These are phyloP conservation scores for Parnassius smintheus DNA, from an alignment of 2,888 invertebrate species.

Conservation along the genomic window DNA sequence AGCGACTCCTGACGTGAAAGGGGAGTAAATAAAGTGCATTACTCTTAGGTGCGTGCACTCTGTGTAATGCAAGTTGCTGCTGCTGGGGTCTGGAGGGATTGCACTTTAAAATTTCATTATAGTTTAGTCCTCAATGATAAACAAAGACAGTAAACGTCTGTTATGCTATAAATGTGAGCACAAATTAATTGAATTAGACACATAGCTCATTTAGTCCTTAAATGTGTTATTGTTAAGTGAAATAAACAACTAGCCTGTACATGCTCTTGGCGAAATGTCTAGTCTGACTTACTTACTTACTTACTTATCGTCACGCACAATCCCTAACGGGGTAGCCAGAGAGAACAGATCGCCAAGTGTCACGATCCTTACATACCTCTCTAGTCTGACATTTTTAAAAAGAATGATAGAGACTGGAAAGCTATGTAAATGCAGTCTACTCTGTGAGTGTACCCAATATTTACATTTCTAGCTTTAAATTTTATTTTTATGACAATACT, in stretches of 20 bases:
- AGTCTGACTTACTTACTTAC: no score
- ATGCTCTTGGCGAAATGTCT: background rate
- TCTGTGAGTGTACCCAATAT: no score
- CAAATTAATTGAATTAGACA: background rate
- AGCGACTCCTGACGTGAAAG: background rate
- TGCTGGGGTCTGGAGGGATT: slow-evolving; percentile 3
- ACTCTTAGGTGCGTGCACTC: slow-evolving; percentile 16
- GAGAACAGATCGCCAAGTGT: no score
- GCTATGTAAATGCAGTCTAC: no score
- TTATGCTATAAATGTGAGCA: background rate
- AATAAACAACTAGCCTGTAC: background rate
- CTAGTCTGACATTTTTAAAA: slow-evolving; percentile 1
- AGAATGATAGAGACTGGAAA: background rate
- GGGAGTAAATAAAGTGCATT: slow-evolving; percentile 21
- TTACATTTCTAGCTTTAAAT: no score
- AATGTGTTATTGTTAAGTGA: background rate
- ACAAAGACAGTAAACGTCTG: slow-evolving; percentile 2
- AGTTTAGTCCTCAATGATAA: background rate
- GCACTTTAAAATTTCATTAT: slow-evolving; percentile 17
- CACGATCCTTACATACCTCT: no score
- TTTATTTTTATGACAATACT: no score
- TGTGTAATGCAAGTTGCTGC: slow-evolving; percentile 6
- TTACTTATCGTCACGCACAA: no score
- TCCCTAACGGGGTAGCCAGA: no score
- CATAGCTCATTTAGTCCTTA: background rate